These are phyloP conservation scores for Odocoileus virginianus DNA, from an alignment of 2,113 vertebrate species.

Conservation along the genomic window DNA sequence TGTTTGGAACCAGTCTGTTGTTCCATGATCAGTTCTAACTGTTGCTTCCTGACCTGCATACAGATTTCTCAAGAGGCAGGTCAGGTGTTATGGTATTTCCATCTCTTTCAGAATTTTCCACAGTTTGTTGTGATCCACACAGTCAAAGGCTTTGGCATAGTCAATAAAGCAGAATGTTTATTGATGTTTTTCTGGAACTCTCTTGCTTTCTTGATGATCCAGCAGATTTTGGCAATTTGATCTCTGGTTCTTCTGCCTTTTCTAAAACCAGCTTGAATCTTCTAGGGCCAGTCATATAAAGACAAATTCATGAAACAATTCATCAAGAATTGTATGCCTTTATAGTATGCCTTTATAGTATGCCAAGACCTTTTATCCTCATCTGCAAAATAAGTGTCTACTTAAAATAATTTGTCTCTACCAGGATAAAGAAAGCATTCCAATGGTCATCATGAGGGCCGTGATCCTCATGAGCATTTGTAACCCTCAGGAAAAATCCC, in stretches of 20 bases:
- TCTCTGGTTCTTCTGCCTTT: background rate
- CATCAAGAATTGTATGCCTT: background rate
- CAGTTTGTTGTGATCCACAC: background rate
- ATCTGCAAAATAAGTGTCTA: background rate
- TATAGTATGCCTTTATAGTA: background rate
- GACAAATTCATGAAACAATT: background rate
- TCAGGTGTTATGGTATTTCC: background rate
- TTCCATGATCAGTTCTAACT: background rate
- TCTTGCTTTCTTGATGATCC: background rate
- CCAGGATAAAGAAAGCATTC: background rate
- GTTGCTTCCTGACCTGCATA: background rate
- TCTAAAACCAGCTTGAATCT: background rate
- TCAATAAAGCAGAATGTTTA: background rate
- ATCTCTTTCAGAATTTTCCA: background rate
- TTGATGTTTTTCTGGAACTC: background rate
- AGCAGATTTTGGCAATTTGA: background rate
- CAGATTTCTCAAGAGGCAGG: background rate
- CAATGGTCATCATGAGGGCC: background rate
- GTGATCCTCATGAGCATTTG: background rate
- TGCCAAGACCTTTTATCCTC: background rate
- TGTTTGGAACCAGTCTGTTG: background rate
- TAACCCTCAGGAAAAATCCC: background rate
- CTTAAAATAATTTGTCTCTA: background rate
- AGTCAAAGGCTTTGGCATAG: background rate
- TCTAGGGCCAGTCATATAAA: background rate